Percentiles rank a stretch among this genome's conserved stretches.
Evolutionary conservation across 2,888 invertebrate genomes (phyloP).

Genomic region (Drosophila silvestris): DNA sequence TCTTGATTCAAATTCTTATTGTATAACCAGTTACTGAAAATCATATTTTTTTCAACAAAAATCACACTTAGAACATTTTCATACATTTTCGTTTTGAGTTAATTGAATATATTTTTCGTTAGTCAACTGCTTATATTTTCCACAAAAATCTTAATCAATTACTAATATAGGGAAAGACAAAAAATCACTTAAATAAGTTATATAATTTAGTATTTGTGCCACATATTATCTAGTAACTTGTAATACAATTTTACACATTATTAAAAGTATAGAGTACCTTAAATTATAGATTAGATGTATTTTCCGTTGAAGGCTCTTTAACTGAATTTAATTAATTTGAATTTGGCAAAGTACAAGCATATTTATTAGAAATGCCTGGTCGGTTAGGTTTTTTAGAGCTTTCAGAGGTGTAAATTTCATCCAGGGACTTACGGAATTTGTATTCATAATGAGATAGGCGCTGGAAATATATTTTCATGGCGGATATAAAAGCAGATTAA

Average conservation of each 20-base stretch:
- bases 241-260: too few relatives aligned
- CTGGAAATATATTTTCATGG: slow-evolving; percentile 20
- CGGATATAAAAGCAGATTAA: slow-evolving; percentile 49
- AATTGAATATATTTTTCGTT: not conserved
- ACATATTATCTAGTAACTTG: not conserved
- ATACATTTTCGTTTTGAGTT: not conserved
- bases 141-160: not conserved
- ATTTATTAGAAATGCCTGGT: not conserved
- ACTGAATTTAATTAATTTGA: not conserved
- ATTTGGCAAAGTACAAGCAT: not conserved
- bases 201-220: not conserved
- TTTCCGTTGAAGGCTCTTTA: not conserved
- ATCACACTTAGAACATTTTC: too few relatives aligned
- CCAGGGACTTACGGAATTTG: slow-evolving; percentile 30
- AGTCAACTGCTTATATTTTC: not conserved
- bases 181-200: not conserved
- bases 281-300: too few relatives aligned
- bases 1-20: too few relatives aligned
- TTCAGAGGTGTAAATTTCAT: not conserved
- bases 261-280: not conserved
- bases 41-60: too few relatives aligned
- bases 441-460: slow-evolving; percentile 30
- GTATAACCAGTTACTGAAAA: too few relatives aligned
- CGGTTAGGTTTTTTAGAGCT: not conserved
- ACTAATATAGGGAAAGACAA: not conserved